Evolutionary conservation across 2,888 invertebrate genomes (phyloP).

Genomic region (Clusia tigrina): DNA sequence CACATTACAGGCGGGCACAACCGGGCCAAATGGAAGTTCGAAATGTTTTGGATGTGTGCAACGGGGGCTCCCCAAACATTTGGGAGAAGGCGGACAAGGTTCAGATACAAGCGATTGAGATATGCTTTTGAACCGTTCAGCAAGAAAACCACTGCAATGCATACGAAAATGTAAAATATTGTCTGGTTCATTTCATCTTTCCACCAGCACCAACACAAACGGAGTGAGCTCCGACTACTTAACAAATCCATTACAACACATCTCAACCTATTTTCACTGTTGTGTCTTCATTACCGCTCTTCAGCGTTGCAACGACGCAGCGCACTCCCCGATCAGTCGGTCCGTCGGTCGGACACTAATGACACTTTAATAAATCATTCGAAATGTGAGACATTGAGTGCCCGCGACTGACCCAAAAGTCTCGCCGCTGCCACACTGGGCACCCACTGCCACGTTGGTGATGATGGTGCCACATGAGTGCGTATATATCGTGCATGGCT

Average conservation of each 20-base stretch:
- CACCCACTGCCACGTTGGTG: no score
- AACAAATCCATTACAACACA: slow-evolving; percentile 47
- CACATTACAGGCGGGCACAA: no score
- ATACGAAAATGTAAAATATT: slow-evolving; percentile 13
- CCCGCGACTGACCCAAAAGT: slow-evolving; percentile 20
- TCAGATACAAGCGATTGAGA: not conserved
- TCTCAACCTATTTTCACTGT: slow-evolving; percentile 37
- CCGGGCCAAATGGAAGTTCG: not conserved
- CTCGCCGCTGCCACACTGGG: no score
- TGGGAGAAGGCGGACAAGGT: not conserved
- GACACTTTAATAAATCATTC: slow-evolving; percentile 62
- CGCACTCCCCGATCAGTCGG: slow-evolving; percentile 38
- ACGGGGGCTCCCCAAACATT: not conserved
- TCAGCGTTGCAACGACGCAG: no score
- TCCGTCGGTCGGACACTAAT: slow-evolving; percentile 53
- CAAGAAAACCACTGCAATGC: not conserved
- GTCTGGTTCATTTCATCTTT: not conserved
- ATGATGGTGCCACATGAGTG: no score
- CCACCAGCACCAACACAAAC: not conserved
- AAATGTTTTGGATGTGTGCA: not conserved
- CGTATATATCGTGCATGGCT: not conserved
- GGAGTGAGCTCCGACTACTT: slow-evolving; percentile 49
- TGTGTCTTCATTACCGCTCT: slow-evolving; percentile 56
- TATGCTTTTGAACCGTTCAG: no score
- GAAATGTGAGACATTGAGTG: slow-evolving; percentile 61